Conservation (phyloP, 2,888 invertebrate genomes). For the Mayetiola destructor region DNA sequence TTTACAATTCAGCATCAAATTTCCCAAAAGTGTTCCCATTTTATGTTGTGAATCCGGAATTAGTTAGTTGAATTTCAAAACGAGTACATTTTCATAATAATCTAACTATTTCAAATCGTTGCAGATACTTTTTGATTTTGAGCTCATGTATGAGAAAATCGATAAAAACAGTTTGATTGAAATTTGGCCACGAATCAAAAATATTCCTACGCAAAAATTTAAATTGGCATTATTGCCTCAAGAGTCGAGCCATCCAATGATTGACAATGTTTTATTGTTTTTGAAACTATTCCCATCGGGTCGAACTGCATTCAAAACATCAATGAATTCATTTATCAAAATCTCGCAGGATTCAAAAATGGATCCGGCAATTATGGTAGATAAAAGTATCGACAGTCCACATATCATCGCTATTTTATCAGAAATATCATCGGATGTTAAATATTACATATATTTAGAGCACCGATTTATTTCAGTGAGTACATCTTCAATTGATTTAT, state of each 20-base stretch:
- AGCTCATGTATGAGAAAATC: not conserved
- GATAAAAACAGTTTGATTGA: not conserved
- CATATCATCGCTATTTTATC: not conserved
- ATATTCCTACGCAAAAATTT: not conserved
- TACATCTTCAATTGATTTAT: not conserved
- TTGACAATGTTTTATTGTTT: not conserved
- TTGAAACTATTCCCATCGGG: not conserved
- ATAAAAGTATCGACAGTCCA: not conserved
- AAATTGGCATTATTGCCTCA: not conserved
- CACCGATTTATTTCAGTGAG: not conserved
- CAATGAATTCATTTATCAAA: not conserved
- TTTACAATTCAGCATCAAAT: not conserved
- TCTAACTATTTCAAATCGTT: not conserved
- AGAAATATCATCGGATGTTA: not conserved
- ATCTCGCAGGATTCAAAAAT: not conserved
- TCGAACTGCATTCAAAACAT: not conserved
- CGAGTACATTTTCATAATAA: not conserved
- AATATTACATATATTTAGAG: not conserved
- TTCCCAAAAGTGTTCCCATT: not conserved
- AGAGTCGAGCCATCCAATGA: not conserved
- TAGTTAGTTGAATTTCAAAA: no score
- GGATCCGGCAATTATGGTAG: not conserved
- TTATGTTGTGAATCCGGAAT: not conserved
- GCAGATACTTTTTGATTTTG: not conserved
- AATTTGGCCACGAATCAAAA: not conserved